These are phyloP conservation scores for Xyrauchen texanus DNA, from an alignment of 2,113 vertebrate species.

Conservation along the genomic window DNA sequence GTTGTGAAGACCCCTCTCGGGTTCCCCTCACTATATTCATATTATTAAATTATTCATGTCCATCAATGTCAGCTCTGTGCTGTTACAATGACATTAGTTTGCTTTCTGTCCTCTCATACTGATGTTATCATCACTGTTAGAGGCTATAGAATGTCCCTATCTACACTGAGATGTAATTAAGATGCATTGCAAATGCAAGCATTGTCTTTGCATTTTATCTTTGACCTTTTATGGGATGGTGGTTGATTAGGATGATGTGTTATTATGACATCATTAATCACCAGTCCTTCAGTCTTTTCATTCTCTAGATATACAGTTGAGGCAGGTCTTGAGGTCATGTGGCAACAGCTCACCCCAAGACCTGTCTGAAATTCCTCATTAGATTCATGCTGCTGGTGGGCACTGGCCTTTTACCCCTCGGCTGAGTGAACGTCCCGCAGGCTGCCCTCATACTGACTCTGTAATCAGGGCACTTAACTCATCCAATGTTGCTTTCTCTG, in stretches of 20 bases:
- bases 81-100: slow-evolving; percentile 23
- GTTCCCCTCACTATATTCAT: slow-evolving; percentile 18
- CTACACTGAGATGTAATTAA: slow-evolving; percentile 6
- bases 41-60: slow-evolving; percentile 34
- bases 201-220: background rate
- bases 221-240: slow-evolving; percentile 54
- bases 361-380: slow-evolving; percentile 20
- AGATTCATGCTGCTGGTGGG: background rate
- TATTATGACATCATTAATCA: slow-evolving; percentile 1
- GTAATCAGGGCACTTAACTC: slow-evolving; percentile 24
- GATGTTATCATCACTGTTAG: slow-evolving; percentile 18
- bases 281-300: background rate
- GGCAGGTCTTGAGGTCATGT: background rate
- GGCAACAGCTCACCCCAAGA: background rate
- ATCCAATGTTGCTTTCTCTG: background rate
- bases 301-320: background rate
- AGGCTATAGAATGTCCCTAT: background rate
- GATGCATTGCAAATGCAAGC: background rate
- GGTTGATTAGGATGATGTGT: slow-evolving; percentile 58
- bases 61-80: slow-evolving; percentile 11
- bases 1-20: background rate
- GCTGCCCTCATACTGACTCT: slow-evolving; percentile 5
- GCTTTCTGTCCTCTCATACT: background rate
- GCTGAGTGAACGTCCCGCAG: slow-evolving; percentile 7
- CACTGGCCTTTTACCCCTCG: background rate